phyloP scores from a whole-genome alignment of 2,888 invertebrate genomes.

The Eumerus sabulonum region DNA sequence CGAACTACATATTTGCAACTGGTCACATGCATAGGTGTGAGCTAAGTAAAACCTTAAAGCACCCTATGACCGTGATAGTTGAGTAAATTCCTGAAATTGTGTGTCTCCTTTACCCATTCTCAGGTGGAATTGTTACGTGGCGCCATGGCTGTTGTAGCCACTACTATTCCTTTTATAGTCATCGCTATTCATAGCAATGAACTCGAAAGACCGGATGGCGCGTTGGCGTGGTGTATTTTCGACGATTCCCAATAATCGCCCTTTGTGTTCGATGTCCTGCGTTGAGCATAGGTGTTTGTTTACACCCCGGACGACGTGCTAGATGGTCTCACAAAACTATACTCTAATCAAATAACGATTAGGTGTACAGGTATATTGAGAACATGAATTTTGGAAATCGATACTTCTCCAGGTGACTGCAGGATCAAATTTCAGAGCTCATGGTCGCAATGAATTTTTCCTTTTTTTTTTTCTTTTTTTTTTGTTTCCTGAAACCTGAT shows the following conservation, averaged over 20 bases:
- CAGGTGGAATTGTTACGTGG: background rate
- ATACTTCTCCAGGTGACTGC: conserved; percentile 8
- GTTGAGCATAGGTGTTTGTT: background rate
- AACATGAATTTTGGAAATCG: conserved; percentile 38
- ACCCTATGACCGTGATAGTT: conserved; percentile 30
- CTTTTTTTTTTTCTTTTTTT: too few relatives aligned
- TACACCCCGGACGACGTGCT: conserved; percentile 1
- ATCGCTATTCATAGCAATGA: too few relatives aligned
- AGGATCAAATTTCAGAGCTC: too few relatives aligned
- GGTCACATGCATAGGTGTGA: background rate
- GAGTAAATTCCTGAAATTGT: background rate
- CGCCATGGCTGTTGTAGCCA: conserved; percentile 1
- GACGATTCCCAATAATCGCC: too few relatives aligned
- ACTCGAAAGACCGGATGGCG: too few relatives aligned
- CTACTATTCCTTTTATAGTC: background rate
- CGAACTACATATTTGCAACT: background rate
- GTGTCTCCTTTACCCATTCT: background rate
- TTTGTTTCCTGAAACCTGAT: conserved; percentile 5
- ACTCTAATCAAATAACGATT: conserved; percentile 47
- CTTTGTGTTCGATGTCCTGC: too few relatives aligned
- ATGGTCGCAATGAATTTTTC: too few relatives aligned
- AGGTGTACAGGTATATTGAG: conserved; percentile 33
- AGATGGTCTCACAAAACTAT: background rate
- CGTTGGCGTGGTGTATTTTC: too few relatives aligned
- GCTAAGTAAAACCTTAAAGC: conserved; percentile 27